These are phyloP conservation scores for Eclectus roratus DNA, from an alignment of 2,113 vertebrate species.

Conservation along the genomic window DNA sequence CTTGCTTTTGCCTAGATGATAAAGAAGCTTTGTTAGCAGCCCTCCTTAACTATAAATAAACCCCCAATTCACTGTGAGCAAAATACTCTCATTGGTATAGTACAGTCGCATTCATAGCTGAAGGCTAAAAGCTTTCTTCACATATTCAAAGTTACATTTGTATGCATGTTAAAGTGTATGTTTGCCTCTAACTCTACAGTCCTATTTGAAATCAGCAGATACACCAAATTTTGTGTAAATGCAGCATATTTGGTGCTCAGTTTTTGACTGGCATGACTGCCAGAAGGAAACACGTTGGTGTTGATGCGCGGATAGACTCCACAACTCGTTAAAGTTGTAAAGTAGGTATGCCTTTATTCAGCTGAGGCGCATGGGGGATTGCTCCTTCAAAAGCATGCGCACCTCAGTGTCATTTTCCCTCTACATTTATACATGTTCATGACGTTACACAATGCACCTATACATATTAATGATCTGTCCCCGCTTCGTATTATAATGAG, in stretches of 20 bases:
- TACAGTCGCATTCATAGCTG: background rate
- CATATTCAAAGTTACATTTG: background rate
- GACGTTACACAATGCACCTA: no score
- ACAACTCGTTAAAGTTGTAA: no score
- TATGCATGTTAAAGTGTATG: background rate
- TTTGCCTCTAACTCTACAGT: background rate
- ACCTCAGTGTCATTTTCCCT: no score
- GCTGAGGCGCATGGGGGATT: no score
- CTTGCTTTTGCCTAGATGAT: background rate
- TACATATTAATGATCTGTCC: no score
- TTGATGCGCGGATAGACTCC: no score
- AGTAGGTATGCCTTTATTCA: no score
- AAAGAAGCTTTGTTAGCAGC: background rate
- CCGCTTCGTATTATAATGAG: no score
- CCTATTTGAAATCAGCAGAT: background rate
- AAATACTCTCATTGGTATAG: background rate
- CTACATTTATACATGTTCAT: no score
- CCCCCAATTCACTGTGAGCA: background rate
- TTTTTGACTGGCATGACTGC: background rate
- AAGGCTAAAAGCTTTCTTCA: background rate
- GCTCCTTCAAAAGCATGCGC: no score
- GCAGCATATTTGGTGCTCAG: background rate
- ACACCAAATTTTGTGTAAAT: rapidly evolving
- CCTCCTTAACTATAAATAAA: background rate
- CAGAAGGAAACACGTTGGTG: rapidly evolving